Evolutionary conservation across 2,797 vertebrate genomes (phyloP).

Genomic region (Diplodus sargus): DNA sequence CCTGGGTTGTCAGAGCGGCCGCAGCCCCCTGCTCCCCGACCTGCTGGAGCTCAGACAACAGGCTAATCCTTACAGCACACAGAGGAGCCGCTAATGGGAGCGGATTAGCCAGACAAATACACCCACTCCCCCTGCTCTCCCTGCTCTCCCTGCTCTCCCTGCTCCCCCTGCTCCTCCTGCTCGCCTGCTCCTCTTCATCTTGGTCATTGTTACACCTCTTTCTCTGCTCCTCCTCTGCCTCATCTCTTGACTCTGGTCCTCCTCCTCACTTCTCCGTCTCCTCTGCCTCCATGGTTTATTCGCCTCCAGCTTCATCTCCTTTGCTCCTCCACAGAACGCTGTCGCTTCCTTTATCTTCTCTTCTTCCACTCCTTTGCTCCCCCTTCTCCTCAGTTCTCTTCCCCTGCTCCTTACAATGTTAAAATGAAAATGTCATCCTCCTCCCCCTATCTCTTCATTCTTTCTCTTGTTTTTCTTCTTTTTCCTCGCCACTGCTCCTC

Average conservation of each 20-base stretch:
- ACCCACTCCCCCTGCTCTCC: slow-evolving; percentile 45
- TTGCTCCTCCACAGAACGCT: not conserved
- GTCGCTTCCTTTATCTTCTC: not conserved
- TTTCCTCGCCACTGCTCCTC: not conserved
- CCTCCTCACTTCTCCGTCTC: not conserved
- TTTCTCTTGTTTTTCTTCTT: not conserved
- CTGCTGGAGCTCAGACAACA: slow-evolving; percentile 69
- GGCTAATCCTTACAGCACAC: slow-evolving; percentile 76
- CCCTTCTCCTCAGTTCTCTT: not conserved
- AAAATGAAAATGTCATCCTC: not conserved
- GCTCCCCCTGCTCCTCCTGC: not conserved
- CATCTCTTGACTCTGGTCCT: not conserved
- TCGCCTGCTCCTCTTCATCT: no score
- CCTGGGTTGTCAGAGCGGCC: slow-evolving; percentile 27
- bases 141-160: slow-evolving; percentile 27
- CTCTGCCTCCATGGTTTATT: no score
- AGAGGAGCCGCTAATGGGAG: slow-evolving; percentile 71
- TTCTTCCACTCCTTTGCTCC: not conserved
- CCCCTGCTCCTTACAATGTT: not conserved
- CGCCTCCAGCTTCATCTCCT: not conserved
- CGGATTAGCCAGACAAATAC: slow-evolving; percentile 68
- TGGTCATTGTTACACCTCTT: no score
- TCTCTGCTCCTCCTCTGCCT: no score
- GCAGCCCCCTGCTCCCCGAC: slow-evolving; percentile 55
- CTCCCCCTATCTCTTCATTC: not conserved